phyloP scores from a whole-genome alignment of 2,113 vertebrate species.

The Gasterosteus nipponicus region DNA sequence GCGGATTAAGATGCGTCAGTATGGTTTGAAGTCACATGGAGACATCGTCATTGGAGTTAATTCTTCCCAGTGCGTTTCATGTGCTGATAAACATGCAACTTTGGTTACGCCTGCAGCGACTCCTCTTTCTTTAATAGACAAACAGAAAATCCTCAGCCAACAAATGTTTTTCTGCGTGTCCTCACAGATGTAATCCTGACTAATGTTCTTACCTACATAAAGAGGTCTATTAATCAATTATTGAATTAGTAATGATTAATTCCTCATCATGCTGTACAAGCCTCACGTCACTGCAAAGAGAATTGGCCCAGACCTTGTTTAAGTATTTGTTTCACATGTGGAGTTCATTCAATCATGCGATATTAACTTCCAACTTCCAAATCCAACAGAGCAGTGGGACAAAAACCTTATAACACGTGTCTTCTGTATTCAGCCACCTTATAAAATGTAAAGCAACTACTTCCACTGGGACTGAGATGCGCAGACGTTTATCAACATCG shows the following conservation, averaged over 20 bases:
- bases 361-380: not conserved
- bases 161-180: not conserved
- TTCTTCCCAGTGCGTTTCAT: not conserved
- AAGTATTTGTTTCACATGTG: not conserved
- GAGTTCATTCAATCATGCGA: not conserved
- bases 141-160: not conserved
- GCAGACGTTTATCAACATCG: not conserved
- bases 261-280: not conserved
- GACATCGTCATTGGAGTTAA: slow-evolving; percentile 10
- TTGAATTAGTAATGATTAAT: not conserved
- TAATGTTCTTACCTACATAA: not conserved
- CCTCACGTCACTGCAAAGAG: not conserved
- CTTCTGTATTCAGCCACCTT: not conserved
- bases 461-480: not conserved
- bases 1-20: not conserved
- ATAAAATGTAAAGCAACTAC: not conserved
- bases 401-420: not conserved
- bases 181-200: not conserved
- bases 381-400: not conserved
- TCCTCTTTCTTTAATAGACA: not conserved
- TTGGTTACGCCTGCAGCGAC: slow-evolving; percentile 6
- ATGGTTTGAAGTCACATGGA: slow-evolving; percentile 29
- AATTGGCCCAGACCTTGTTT: not conserved
- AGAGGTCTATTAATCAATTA: too few species aligned
- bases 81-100: slow-evolving; percentile 17